These are phyloP conservation scores for Lepus europaeus DNA, from an alignment of 2,113 vertebrate species.

Conservation along the genomic window DNA sequence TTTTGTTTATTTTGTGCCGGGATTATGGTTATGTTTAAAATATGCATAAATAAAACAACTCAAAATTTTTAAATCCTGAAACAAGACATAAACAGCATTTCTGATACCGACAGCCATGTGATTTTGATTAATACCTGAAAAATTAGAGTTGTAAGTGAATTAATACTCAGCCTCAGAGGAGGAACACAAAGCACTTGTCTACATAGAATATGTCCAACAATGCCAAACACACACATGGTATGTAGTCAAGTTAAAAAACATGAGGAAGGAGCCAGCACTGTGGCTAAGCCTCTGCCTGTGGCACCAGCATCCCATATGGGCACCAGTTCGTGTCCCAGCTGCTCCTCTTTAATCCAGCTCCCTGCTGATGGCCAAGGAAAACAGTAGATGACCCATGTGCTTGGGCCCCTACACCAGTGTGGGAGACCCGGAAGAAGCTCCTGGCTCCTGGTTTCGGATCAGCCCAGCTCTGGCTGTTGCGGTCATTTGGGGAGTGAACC, in stretches of 20 bases:
- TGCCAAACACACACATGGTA: background rate
- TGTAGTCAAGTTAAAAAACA: background rate
- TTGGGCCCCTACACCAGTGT: too few species aligned
- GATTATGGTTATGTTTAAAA: conserved; percentile 5
- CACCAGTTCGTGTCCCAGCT: too few species aligned
- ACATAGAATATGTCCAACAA: background rate
- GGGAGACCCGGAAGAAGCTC: too few species aligned
- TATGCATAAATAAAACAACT: background rate
- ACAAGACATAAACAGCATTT: background rate
- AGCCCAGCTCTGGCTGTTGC: too few species aligned
- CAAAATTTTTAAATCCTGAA: background rate
- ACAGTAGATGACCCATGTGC: too few species aligned
- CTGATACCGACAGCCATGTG: background rate
- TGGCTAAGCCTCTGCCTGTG: too few species aligned
- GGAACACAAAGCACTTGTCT: background rate
- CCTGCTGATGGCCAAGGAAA: too few species aligned
- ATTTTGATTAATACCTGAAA: background rate
- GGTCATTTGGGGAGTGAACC: too few species aligned
- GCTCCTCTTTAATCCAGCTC: too few species aligned
- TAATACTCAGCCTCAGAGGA: background rate
- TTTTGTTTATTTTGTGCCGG: background rate
- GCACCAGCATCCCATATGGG: too few species aligned
- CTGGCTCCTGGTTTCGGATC: too few species aligned
- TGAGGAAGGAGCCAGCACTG: background rate
- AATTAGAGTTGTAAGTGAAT: background rate